Percentiles rank a stretch among this genome's conserved stretches.
Evolutionary conservation across 2,113 vertebrate species (phyloP).

Genomic region (Ceyx margarethae): DNA sequence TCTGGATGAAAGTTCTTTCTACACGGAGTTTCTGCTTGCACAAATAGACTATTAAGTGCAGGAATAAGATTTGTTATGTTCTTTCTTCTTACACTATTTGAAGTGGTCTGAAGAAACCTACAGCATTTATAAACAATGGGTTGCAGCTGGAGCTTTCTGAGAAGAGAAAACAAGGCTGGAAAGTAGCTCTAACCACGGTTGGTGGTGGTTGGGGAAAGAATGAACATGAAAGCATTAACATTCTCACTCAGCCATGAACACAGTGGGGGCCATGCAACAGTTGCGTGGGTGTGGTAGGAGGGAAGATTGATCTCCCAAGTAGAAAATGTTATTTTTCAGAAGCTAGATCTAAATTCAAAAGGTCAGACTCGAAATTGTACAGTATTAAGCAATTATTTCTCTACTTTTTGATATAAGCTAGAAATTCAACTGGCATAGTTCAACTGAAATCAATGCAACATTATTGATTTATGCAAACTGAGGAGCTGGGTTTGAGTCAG

Average conservation of each 20-base stretch:
- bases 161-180: neutral
- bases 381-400: conserved; percentile 2
- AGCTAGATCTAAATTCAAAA: conserved; percentile 18
- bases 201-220: neutral
- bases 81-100: neutral
- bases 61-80: neutral
- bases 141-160: neutral
- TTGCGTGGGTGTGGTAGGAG: neutral
- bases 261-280: neutral
- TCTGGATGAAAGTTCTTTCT: neutral
- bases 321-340: conserved; percentile 42
- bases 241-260: neutral
- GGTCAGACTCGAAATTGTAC: neutral
- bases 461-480: neutral
- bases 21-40: neutral
- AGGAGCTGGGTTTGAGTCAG: neutral
- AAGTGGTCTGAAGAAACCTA: neutral
- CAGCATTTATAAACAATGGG: neutral
- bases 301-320: conserved; percentile 15
- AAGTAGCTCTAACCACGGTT: neutral
- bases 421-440: neutral
- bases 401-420: neutral
- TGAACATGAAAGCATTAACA: neutral
- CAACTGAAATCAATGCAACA: conserved; percentile 10
- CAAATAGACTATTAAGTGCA: neutral